phyloP scores from a whole-genome alignment of 2,113 vertebrate genomes.

The Oreamnos americanus region DNA sequence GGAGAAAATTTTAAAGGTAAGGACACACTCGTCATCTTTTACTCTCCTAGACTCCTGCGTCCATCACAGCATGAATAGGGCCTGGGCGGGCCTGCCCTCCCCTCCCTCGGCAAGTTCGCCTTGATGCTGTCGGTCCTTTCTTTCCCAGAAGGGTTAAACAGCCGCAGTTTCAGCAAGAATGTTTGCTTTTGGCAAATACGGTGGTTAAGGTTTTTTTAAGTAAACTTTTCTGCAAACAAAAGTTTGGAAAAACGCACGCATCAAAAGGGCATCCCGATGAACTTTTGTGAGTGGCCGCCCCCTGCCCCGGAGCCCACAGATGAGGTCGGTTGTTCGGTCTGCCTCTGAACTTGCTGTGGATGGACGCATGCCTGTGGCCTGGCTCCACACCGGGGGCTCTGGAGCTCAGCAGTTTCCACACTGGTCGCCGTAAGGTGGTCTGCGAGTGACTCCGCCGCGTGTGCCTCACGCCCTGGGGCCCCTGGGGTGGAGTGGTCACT shows the following conservation, averaged over 20 bases:
- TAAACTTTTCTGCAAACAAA: background rate
- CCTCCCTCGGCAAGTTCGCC: fast-evolving
- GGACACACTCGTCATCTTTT: background rate
- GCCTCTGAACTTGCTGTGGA: fast-evolving
- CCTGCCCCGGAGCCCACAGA: fast-evolving
- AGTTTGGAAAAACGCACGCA: background rate
- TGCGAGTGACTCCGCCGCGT: fast-evolving
- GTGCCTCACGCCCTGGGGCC: fast-evolving
- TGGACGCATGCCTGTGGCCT: fast-evolving
- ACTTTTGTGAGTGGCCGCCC: background rate
- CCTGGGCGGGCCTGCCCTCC: fast-evolving
- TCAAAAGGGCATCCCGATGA: fast-evolving
- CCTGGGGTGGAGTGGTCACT: fast-evolving
- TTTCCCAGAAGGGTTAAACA: background rate
- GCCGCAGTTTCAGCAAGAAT: fast-evolving
- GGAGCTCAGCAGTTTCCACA: fast-evolving
- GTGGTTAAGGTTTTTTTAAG: background rate
- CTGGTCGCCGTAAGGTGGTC: fast-evolving
- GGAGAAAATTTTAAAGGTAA: constrained; percentile 91
- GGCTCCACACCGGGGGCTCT: background rate
- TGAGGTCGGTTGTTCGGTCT: fast-evolving
- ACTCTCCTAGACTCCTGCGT: fast-evolving
- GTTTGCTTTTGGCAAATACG: background rate
- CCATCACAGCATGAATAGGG: fast-evolving
- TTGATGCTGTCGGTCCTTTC: fast-evolving